Evolutionary conservation across 2,888 invertebrate genomes (phyloP).

Genomic region (Crepidodera aurea): DNA sequence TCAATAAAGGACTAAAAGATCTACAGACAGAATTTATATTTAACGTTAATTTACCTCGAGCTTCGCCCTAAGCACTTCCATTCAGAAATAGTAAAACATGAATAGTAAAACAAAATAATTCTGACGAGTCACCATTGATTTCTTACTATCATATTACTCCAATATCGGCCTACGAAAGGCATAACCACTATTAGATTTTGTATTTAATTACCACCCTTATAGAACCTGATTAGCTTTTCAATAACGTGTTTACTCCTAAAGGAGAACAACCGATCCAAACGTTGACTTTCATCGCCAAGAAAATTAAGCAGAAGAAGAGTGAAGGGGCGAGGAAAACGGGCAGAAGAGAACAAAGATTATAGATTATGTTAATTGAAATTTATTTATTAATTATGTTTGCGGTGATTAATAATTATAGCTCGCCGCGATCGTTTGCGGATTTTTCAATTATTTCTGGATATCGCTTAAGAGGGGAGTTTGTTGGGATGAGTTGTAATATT

Average conservation of each 20-base stretch:
- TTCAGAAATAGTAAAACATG: no score
- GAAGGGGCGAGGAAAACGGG: not conserved
- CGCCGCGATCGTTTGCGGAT: conserved; percentile 29
- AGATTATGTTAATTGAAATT: conserved; percentile 43
- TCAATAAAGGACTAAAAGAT: no score
- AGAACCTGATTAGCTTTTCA: conserved; percentile 48
- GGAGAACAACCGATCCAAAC: conserved; percentile 31
- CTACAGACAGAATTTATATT: no score
- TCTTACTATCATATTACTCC: conserved; percentile 31
- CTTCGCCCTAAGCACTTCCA: no score
- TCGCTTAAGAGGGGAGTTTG: no score
- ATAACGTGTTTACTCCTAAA: conserved; percentile 34
- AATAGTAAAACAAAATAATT: no score
- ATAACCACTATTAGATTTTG: conserved; percentile 49
- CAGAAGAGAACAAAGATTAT: conserved; percentile 37
- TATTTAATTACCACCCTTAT: conserved; percentile 50
- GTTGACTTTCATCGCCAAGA: conserved; percentile 14
- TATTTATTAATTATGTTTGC: conserved; percentile 41
- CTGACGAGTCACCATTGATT: conserved; percentile 23
- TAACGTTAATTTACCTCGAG: no score
- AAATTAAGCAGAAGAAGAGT: not conserved
- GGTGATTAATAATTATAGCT: conserved; percentile 39
- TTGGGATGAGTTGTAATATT: no score
- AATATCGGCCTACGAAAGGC: conserved; percentile 37
- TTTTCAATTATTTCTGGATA: conserved; percentile 24